Conservation (phyloP, 2,797 vertebrate species). For the Sus cebifrons region DNA sequence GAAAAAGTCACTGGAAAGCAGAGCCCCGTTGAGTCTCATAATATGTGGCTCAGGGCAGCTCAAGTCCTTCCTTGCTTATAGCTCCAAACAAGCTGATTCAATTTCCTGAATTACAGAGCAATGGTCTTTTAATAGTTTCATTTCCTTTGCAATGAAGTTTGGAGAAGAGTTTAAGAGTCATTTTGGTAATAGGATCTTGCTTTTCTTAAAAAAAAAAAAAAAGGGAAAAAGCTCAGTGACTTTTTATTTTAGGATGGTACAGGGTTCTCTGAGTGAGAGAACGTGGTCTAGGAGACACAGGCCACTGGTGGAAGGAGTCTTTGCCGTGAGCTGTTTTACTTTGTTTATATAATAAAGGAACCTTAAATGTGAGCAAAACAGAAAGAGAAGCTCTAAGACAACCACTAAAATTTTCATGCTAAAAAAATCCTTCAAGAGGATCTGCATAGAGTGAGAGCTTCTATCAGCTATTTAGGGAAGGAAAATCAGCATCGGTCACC, state of each 20-base stretch:
- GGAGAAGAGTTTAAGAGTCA: slow-evolving; percentile 76
- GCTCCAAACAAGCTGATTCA: slow-evolving; percentile 82
- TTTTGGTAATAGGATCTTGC: slow-evolving; percentile 76
- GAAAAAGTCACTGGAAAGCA: not conserved
- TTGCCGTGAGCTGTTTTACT: not conserved
- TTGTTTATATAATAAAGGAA: slow-evolving; percentile 58
- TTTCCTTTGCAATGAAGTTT: slow-evolving; percentile 83
- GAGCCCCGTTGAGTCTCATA: slow-evolving; percentile 54
- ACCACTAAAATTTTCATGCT: not conserved
- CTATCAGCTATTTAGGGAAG: not conserved
- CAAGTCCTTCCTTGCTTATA: slow-evolving; percentile 54
- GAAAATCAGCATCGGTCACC: not conserved
- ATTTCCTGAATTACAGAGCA: slow-evolving; percentile 87
- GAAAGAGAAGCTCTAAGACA: slow-evolving; percentile 29
- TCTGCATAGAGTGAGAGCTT: not conserved
- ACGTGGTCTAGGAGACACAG: not conserved
- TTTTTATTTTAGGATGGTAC: slow-evolving; percentile 52
- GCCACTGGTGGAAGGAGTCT: not conserved
- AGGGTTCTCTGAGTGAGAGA: not conserved
- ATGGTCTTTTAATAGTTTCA: slow-evolving; percentile 86
- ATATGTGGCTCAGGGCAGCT: not conserved
- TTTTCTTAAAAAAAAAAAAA: slow-evolving; percentile 55
- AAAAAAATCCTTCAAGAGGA: not conserved
- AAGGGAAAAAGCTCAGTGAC: not conserved
- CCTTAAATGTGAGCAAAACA: not conserved